phyloP scores from a whole-genome alignment of 2,797 vertebrate species.

The Characodon lateralis region DNA sequence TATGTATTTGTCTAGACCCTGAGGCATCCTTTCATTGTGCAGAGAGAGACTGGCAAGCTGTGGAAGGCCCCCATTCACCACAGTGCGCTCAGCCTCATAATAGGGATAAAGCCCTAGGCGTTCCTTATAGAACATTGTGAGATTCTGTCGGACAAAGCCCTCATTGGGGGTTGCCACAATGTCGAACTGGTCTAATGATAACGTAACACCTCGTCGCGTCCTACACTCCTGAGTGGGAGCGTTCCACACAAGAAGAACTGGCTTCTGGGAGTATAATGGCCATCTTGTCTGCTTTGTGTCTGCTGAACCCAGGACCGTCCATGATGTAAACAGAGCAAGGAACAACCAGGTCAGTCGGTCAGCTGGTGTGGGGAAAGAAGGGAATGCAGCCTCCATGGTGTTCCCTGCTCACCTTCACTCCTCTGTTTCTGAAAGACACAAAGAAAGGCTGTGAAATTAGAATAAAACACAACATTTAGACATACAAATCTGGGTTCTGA shows the following conservation, averaged over 20 bases:
- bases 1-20: constrained; percentile 86
- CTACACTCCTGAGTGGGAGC: constrained; percentile 92
- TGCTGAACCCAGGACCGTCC: constrained; percentile 72
- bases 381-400: constrained; percentile 56
- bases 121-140: constrained; percentile 95
- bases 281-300: constrained; percentile 85
- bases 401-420: constrained; percentile 54
- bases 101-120: constrained; percentile 92
- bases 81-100: constrained; percentile 67
- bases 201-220: constrained; percentile 84
- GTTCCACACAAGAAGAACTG: constrained; percentile 93
- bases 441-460: constrained; percentile 9
- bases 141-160: constrained; percentile 91
- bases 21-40: constrained; percentile 82
- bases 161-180: constrained; percentile 91
- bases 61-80: constrained; percentile 88
- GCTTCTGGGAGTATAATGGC: constrained; percentile 88
- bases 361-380: constrained; percentile 38
- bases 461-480: not conserved
- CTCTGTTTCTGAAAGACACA: constrained; percentile 44
- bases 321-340: constrained; percentile 70
- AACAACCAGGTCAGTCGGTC: constrained; percentile 64
- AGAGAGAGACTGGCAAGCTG: constrained; percentile 86
- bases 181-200: constrained; percentile 88
- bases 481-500: not conserved